Base-by-base conservation (phyloP, 2,113 vertebrate genomes). In the Seriola dumerili region DNA sequence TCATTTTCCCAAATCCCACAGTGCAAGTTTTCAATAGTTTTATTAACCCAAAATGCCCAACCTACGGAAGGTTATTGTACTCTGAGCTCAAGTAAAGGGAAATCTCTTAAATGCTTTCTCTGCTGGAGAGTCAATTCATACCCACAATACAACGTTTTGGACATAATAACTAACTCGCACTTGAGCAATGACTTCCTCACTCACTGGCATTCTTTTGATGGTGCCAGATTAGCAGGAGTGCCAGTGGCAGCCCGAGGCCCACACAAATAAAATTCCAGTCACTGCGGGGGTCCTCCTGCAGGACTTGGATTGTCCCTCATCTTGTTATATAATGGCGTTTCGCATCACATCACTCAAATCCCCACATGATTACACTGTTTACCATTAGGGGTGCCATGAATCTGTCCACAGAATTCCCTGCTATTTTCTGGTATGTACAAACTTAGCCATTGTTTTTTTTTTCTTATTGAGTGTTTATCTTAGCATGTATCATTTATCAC, bases 191-290 rank as follows among this genome's bases (percentile, higher is more conserved):
- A 86, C 12, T 79, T 75, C 10, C 32, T 55, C 32, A 40, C 66
- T 91, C 72, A 73, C 66, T 78, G 32, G 1, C 55, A 78, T 87
- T 85, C 48, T n/a, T 54, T 65, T 29, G 74, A 84, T 72, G 69
- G 68, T 62, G 58, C 59, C 38, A 69, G 70, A 73, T 83, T 81
- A 81, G 79, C 86, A 74, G 66, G 12, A 84, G 73, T 68, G 78
- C 87, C 85, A 78, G 65, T 25, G 19, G 73, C 82, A 64, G 87
- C 89, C 89, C 14, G 77, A 71, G 87, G 83, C 75, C 73, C 52
- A 68, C 70, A 80, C 78, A 92, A 92, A 91, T 88, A 89, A 93
- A 87, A 91, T 93, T 91, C 90, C 87, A 87, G 65, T 76, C 83
- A 72, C 78, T 32, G 63, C 13, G 36, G 87, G 87, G 61, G 68